A percentile compares a stretch with the other conserved stretches of the same genome.
These are phyloP conservation scores for Meloidogyne hapla DNA, from an alignment of 1,140 invertebrate species.

Conservation along the genomic window DNA sequence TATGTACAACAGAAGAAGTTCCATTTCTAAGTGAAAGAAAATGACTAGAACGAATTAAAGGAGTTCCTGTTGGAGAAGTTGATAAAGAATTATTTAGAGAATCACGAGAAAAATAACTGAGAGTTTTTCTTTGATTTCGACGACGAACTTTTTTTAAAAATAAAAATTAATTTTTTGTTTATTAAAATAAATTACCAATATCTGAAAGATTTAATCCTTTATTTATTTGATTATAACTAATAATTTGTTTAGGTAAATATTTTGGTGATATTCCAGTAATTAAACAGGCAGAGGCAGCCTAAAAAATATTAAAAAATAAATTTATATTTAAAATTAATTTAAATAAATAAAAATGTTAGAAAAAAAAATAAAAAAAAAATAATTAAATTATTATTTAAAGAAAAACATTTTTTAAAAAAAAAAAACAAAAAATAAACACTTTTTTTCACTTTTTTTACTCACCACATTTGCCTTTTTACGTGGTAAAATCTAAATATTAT, in stretches of 20 bases:
- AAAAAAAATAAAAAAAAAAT: no score
- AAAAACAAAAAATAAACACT: no score
- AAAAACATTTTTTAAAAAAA: no score
- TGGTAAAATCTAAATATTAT: neutral
- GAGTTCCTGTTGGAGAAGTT: neutral
- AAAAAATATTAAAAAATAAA: neutral
- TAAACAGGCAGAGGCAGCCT: conserved; percentile 27
- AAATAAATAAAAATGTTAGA: no score
- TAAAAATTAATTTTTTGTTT: no score
- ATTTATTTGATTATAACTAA: neutral
- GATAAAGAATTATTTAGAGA: neutral
- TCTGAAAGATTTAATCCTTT: neutral
- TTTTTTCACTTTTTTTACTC: no score
- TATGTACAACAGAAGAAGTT: neutral
- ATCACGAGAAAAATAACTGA: neutral
- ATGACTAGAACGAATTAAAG: neutral
- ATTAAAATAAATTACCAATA: neutral
- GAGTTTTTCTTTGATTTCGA: neutral
- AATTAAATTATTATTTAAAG: no score
- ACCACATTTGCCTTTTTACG: no score
- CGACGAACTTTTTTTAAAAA: neutral
- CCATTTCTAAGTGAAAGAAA: neutral
- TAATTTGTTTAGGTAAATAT: conserved; percentile 4
- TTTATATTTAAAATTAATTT: neutral
- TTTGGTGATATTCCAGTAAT: conserved; percentile 15